Base-by-base conservation (phyloP, 2,113 vertebrate species). In the Bothrops jararaca region DNA sequence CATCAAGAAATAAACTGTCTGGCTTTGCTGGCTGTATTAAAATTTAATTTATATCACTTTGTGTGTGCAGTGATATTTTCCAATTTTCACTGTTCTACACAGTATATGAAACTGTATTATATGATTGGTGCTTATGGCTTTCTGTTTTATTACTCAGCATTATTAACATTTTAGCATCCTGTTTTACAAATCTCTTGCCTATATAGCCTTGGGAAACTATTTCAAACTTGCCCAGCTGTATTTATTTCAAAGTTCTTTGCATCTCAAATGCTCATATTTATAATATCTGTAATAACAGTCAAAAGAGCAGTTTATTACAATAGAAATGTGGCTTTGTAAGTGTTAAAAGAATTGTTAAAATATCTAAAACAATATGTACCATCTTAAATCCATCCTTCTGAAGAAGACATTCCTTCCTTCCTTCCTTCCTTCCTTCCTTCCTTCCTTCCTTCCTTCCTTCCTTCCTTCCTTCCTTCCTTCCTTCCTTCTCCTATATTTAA, bases 141-240 rank as follows among this genome's bases (percentile, higher is more conserved):
- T 95, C 91, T n/a, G 39, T 54, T 91, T 92, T 93, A 9, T 90
- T 85, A 3, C 57, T 23, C 13, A 5, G 57, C 56, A 13, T 89
- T 0, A 57, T 93, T 95, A 94, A 92, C 22, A 88, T 95, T 95
- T 87, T 92, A 91, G 88, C 15, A 58, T 88, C 13, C 29, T 91
- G 1, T 45, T 95, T 56, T 94, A 39, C 11, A 95, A 92, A 94
- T 88, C 26, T 86, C 1, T 9, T 57, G 0, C 86, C 91, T 95
- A 86, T 91, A 89, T 0, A 91, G 0, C 5, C 86, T 12, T 92
- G 11, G 20, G 24, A 89, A 95, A 95, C 45, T 39, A 88, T 45
- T 92, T 93, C n/a, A 90, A 93, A 53, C 64, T 5, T 88, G 42
- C 57, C 60, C 58, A 93, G 22, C 39, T 93, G 86, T 52, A 85